Base-by-base conservation (phyloP, 1,140 invertebrate genomes). In the Antheraea mylitta region DNA sequence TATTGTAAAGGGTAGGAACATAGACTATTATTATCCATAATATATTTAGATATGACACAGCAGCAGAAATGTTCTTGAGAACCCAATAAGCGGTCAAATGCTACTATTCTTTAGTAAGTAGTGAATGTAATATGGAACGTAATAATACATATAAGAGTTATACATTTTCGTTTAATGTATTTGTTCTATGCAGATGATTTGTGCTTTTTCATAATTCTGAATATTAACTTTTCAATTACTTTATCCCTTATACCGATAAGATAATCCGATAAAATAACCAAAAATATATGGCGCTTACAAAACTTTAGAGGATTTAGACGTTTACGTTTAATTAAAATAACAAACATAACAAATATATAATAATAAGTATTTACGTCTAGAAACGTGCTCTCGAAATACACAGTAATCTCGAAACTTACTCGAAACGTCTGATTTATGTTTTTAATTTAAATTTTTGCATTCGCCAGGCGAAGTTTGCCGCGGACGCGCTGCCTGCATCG, bases 381-480 rank as follows among this genome's bases (percentile, higher is more conserved):
- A 77, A 82, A 79, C 78, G 81, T 81, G 82, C 79, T 90, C 77
- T 86, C 81, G 85, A 90, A 89, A 86, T 82, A 89, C 83, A 88
- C 83, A 88, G 83, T 83, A 85, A 87, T 89, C 87, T 89, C 82
- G 82, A 88, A 90, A 92, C 77, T 90, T 89, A 88, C 85, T 89
- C 88, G 90, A 92, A 90, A 92, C 83, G 86, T 73, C 84, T 90
- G 88, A 92, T 92, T 90, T 92, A 92, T 92, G 88, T 81, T 92
- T 90, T 90, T 92, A 92, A 92, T 92, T 92, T 92, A 92, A 92
- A 92, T 92, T 92, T 92, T 92, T 90, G 90, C 90, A 92, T 92
- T 90, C 88, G 85, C 86, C 80, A 75, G 86, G 88, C 86, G 83
- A 90, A 90, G 85, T 90, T 90, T 67, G 86, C 87, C 83, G 73